phyloP scores from a whole-genome alignment of 2,888 invertebrate species.

The Lottia scabra region DNA sequence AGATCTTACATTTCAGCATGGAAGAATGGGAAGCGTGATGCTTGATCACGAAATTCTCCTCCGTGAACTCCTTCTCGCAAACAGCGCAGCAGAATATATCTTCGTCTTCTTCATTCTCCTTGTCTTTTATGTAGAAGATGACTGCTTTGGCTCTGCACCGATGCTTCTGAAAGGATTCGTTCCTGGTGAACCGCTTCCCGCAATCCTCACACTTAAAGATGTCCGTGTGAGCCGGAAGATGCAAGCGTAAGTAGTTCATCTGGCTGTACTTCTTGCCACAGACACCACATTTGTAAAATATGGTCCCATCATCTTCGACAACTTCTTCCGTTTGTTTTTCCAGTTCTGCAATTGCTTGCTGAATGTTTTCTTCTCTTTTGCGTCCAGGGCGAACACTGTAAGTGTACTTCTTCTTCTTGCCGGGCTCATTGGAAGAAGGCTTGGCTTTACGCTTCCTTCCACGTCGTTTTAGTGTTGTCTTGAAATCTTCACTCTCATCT shows the following conservation, averaged over 20 bases:
- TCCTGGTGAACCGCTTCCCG: slow-evolving; percentile 59
- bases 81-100: slow-evolving; percentile 31
- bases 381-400: neutral
- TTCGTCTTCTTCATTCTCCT: slow-evolving; percentile 30
- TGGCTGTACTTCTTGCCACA: slow-evolving; percentile 69
- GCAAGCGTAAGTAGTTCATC: slow-evolving; percentile 71
- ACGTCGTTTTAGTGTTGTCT: neutral
- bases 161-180: slow-evolving; percentile 56
- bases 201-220: slow-evolving; percentile 66
- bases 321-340: slow-evolving; percentile 34
- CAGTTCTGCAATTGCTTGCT: slow-evolving; percentile 22
- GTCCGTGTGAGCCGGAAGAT: slow-evolving; percentile 68
- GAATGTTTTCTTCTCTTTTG: slow-evolving; percentile 8
- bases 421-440: neutral
- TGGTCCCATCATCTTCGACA: slow-evolving; percentile 29
- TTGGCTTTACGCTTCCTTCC: slow-evolving; percentile 14
- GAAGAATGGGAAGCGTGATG: slow-evolving; percentile 31
- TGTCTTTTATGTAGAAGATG: slow-evolving; percentile 24
- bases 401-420: slow-evolving; percentile 9
- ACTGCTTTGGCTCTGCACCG: slow-evolving; percentile 38
- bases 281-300: slow-evolving; percentile 46
- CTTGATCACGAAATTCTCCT: slow-evolving; percentile 29
- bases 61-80: slow-evolving; percentile 37
- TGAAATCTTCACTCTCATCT: slow-evolving; percentile 23
- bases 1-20: slow-evolving; percentile 34